Conservation (phyloP, 2,113 vertebrate species). For the Xiphophorus hellerii region DNA sequence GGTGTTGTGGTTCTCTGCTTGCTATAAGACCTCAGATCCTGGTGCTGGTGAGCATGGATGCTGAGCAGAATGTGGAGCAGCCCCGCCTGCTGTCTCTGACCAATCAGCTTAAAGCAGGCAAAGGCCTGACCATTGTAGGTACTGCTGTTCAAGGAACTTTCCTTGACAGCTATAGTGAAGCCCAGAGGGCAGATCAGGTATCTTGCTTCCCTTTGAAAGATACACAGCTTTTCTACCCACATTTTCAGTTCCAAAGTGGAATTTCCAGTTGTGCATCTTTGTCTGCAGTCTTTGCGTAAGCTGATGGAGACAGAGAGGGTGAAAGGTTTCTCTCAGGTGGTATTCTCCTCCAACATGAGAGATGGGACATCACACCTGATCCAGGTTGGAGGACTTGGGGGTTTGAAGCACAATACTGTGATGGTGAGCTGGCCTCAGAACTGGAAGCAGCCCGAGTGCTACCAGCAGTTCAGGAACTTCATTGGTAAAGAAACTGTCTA, state of each 20-base stretch:
- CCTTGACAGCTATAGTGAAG: conserved; percentile 88
- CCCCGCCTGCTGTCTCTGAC: conserved; percentile 94
- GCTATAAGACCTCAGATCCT: conserved; percentile 90
- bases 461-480: conserved; percentile 93
- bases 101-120: conserved; percentile 96
- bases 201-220: neutral
- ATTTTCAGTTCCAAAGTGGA: neutral
- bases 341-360: conserved; percentile 93
- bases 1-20: neutral
- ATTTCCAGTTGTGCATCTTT: neutral
- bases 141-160: conserved; percentile 93
- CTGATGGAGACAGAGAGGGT: conserved; percentile 96
- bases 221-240: neutral
- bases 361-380: conserved; percentile 95
- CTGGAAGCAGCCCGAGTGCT: conserved; percentile 93
- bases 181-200: conserved; percentile 94
- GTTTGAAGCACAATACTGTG: conserved; percentile 95
- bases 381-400: conserved; percentile 94
- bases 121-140: conserved; percentile 97
- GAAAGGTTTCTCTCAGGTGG: conserved; percentile 97
- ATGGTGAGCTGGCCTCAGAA: conserved; percentile 94
- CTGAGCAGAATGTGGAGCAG: conserved; percentile 94
- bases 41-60: conserved; percentile 90
- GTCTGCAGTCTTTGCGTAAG: conserved; percentile 87
- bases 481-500: conserved; percentile 81